Conservation (phyloP, 2,888 invertebrate species). For the Alentia gelatinosa region DNA sequence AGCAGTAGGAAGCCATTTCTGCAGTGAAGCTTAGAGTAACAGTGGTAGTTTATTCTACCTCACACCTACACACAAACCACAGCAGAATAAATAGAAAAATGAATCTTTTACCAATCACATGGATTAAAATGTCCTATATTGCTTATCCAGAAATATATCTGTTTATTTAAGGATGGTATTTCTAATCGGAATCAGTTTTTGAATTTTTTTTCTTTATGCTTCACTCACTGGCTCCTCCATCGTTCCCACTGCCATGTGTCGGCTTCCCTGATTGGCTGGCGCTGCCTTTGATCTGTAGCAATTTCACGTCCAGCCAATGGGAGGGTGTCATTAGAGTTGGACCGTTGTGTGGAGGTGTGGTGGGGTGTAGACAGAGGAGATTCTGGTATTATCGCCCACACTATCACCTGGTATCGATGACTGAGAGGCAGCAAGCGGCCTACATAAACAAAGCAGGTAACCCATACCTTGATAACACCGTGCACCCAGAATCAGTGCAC, state of each 20-base stretch:
- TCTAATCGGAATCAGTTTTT: too few species aligned
- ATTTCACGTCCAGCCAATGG: neutral
- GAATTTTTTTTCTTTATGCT: too few species aligned
- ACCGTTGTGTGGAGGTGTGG: neutral
- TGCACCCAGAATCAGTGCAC: neutral
- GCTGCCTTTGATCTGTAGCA: conserved; percentile 18
- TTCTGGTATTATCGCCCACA: neutral
- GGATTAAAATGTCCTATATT: too few species aligned
- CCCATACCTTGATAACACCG: neutral
- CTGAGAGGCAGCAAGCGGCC: neutral
- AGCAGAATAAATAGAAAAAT: too few species aligned
- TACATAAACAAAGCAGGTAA: conserved; percentile 31
- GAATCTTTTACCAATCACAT: too few species aligned
- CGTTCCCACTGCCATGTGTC: neutral
- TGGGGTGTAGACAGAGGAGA: neutral
- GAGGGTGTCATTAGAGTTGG: neutral
- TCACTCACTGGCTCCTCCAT: neutral
- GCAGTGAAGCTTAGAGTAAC: neutral
- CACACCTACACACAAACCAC: too few species aligned
- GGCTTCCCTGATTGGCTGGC: neutral
- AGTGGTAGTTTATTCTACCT: too few species aligned
- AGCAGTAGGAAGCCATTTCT: neutral
- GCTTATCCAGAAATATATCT: too few species aligned
- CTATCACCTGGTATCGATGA: neutral
- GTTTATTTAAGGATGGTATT: too few species aligned